Evolutionary conservation across 2,888 invertebrate species (phyloP).

Genomic region (Callyntrura sp.): DNA sequence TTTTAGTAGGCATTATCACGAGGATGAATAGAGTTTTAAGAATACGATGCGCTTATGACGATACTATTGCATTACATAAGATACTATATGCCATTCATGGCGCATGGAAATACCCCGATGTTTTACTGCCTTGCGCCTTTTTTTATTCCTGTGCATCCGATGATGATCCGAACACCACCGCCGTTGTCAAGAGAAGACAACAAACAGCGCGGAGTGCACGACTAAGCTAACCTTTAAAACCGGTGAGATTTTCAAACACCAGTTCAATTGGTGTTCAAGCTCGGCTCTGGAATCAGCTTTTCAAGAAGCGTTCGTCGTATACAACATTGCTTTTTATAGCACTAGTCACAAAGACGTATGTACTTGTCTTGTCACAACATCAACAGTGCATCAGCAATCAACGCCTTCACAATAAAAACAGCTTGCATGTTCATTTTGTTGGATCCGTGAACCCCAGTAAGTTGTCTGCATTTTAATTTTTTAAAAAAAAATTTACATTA

Average conservation of each 20-base stretch:
- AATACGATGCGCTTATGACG: neutral
- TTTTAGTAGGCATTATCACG: neutral
- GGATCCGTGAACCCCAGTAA: neutral
- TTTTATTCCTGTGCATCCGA: neutral
- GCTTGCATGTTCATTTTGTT: neutral
- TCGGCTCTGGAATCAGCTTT: conserved; percentile 32
- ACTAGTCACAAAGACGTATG: neutral
- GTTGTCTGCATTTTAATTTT: neutral
- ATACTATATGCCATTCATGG: neutral
- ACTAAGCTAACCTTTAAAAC: conserved; percentile 59
- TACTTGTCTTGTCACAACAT: neutral
- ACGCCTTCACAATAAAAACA: conserved; percentile 11
- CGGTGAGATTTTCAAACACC: conserved; percentile 36
- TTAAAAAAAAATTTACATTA: neutral
- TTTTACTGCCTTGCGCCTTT: conserved; percentile 8
- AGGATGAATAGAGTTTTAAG: conserved; percentile 35
- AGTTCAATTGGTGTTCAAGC: conserved; percentile 62
- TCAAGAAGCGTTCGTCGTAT: neutral
- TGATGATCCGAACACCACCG: conserved; percentile 23
- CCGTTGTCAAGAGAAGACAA: conserved; percentile 48
- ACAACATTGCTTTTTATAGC: neutral
- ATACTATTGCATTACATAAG: neutral
- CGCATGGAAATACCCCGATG: conserved; percentile 34
- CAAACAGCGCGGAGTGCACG: conserved; percentile 40
- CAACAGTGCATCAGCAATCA: conserved; percentile 17